A percentile compares a stretch with the other conserved stretches of the same genome.
Conservation (phyloP, 23 tunicate genomes). For the Trididemnum miniatum region DNA sequence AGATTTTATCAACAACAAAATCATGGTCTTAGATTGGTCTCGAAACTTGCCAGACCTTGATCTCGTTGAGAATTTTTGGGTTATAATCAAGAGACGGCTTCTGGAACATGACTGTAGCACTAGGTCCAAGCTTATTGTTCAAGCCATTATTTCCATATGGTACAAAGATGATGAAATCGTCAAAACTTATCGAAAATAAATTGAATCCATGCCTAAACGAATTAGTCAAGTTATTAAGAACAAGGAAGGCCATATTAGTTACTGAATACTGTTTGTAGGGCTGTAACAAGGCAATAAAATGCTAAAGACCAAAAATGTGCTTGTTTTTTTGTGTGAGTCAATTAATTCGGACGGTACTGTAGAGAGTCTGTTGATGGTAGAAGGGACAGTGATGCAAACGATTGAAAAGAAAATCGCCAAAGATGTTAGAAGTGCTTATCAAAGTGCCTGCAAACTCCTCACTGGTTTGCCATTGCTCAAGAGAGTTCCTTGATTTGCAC, state of each 20-base stretch:
- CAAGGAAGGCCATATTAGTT: background rate
- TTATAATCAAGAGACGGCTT: background rate
- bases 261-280: background rate
- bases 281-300: background rate
- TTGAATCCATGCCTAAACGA: background rate
- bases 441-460: too few species aligned
- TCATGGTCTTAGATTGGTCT: slow-evolving; percentile 1
- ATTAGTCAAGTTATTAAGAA: slow-evolving; percentile 4
- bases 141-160: background rate
- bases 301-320: background rate
- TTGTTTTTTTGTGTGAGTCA: background rate
- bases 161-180: background rate
- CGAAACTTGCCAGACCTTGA: slow-evolving; percentile 19
- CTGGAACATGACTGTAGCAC: background rate
- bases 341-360: too few species aligned
- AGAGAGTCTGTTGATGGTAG: too few species aligned
- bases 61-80: slow-evolving; percentile 9
- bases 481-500: too few species aligned
- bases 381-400: too few species aligned
- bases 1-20: background rate
- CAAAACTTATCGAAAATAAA: background rate
- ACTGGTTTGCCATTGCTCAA: too few species aligned
- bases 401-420: too few species aligned
- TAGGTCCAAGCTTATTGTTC: background rate
- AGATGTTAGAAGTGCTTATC: too few species aligned